Percentiles rank a stretch among this genome's conserved stretches.
Evolutionary conservation across 2,888 invertebrate species (phyloP).

Genomic region (Caenorhabditis panamensis): DNA sequence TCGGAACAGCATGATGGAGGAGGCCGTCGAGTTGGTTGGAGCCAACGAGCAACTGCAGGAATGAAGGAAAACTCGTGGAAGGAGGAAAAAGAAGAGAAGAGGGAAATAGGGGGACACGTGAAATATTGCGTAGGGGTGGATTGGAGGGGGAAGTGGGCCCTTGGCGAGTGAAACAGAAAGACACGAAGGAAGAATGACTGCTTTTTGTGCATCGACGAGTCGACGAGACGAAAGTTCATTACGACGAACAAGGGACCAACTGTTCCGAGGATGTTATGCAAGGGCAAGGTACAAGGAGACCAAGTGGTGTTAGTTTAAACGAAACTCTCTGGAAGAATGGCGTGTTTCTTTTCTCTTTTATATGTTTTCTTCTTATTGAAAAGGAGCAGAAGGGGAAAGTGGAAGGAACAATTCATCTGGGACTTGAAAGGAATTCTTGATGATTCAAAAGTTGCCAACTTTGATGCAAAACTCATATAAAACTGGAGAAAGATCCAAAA

Average conservation of each 20-base stretch:
- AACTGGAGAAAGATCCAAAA: too few species aligned
- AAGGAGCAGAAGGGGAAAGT: too few species aligned
- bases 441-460: too few species aligned
- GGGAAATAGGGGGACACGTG: conserved; percentile 5
- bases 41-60: neutral
- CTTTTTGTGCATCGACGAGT: too few species aligned
- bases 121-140: neutral
- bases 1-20: conserved; percentile 35
- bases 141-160: neutral
- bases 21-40: neutral
- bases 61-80: conserved; percentile 21
- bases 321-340: neutral
- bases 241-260: neutral
- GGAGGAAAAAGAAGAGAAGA: conserved; percentile 11
- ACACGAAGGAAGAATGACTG: too few species aligned
- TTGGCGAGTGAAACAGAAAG: neutral
- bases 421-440: too few species aligned
- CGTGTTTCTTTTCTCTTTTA: neutral
- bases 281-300: neutral
- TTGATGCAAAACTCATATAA: too few species aligned
- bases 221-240: conserved; percentile 1
- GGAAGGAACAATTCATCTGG: too few species aligned
- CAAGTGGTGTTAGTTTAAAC: neutral
- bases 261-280: neutral
- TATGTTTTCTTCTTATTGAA: too few species aligned